Evolutionary conservation across 2,113 vertebrate species (phyloP).

Genomic region (Isichthys henryi): DNA sequence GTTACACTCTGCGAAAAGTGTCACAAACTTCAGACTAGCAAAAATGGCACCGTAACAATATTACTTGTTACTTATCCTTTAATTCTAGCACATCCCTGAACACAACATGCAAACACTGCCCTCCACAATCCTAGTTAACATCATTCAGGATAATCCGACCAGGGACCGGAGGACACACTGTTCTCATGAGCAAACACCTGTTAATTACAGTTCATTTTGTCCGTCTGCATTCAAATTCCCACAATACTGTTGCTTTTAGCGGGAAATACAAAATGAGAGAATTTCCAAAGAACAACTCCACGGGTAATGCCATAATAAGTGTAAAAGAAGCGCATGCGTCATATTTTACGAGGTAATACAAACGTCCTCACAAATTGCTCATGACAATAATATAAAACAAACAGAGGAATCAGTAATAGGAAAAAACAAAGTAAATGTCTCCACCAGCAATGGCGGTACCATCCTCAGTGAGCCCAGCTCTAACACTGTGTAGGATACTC

Average conservation of each 20-base stretch:
- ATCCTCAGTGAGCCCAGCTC: neutral
- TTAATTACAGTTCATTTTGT: neutral
- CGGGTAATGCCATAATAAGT: neutral
- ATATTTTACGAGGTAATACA: neutral
- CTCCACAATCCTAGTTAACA: neutral
- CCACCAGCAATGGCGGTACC: neutral
- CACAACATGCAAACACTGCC: neutral
- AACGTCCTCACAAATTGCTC: neutral
- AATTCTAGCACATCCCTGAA: neutral
- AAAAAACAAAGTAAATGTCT: neutral
- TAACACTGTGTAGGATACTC: constrained; percentile 71
- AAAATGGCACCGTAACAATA: neutral
- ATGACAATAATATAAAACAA: neutral
- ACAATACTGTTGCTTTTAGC: neutral
- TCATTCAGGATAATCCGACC: neutral
- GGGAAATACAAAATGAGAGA: neutral
- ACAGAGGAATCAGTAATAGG: neutral
- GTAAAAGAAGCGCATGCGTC: neutral
- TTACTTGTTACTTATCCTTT: neutral
- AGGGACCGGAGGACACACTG: neutral
- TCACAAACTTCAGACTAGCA: neutral
- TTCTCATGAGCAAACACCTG: neutral
- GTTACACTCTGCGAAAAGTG: neutral
- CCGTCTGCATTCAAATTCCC: neutral
- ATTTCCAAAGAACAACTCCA: neutral